Percentiles rank a stretch among this genome's conserved stretches.
phyloP scores from a whole-genome alignment of 2,113 vertebrate genomes.

The Microtus oregoni region DNA sequence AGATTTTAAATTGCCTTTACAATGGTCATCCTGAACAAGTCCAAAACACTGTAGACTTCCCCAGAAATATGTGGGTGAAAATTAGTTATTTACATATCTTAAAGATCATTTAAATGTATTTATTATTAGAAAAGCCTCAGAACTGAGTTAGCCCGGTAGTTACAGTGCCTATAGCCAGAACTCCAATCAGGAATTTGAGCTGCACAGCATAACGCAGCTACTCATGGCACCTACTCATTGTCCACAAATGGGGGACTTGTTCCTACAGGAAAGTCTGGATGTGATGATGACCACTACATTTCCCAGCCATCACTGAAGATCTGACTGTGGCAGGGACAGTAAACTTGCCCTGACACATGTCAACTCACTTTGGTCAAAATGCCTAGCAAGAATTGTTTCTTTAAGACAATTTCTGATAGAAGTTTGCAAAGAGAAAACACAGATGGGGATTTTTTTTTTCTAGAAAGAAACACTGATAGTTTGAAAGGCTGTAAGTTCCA shows the following conservation, averaged over 20 bases:
- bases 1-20: neutral
- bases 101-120: neutral
- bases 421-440: conserved; percentile 70
- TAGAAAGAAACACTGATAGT: conserved; percentile 65
- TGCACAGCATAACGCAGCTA: neutral
- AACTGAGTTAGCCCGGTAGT: neutral
- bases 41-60: conserved; percentile 15
- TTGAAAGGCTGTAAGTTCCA: conserved; percentile 70
- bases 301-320: conserved; percentile 45
- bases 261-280: conserved; percentile 27
- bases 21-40: neutral
- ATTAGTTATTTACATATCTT: conserved; percentile 22
- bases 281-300: conserved; percentile 3
- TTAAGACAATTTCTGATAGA: conserved; percentile 50
- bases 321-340: conserved; percentile 46
- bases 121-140: neutral
- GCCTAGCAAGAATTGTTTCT: conserved; percentile 50
- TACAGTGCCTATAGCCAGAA: neutral
- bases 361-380: conserved; percentile 67
- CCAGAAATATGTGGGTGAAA: neutral
- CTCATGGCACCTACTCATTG: conserved; percentile 43
- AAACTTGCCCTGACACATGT: conserved; percentile 47
- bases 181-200: neutral
- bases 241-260: conserved; percentile 16
- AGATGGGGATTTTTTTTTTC: conserved; percentile 63